Evolutionary conservation across 2,113 vertebrate genomes (phyloP).

Genomic region (Elephantulus edwardii): DNA sequence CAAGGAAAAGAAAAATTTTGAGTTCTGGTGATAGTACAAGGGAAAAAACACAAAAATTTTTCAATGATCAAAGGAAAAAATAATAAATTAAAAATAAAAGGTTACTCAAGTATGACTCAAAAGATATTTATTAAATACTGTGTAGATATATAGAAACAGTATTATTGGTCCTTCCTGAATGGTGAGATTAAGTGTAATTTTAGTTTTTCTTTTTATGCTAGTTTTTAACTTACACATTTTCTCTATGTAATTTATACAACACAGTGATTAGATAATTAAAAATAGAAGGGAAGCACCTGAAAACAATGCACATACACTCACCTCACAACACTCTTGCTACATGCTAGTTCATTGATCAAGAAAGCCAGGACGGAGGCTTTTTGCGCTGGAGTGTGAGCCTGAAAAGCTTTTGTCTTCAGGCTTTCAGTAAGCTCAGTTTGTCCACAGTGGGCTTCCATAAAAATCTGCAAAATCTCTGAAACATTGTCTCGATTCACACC

Average conservation of each 20-base stretch:
- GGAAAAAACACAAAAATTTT: neutral
- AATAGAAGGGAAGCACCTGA: neutral
- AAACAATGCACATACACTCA: conserved; percentile 73
- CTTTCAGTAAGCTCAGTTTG: conserved; percentile 91
- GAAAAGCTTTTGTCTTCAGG: conserved; percentile 95
- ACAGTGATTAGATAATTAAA: neutral
- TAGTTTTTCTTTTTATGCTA: conserved; percentile 42
- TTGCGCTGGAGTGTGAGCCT: conserved; percentile 92
- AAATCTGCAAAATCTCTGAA: conserved; percentile 96
- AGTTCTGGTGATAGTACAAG: neutral
- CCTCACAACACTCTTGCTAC: conserved; percentile 95
- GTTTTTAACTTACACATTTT: neutral
- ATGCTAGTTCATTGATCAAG: conserved; percentile 94
- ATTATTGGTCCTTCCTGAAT: conserved; percentile 7
- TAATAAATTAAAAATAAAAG: conserved; percentile 4
- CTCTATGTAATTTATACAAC: neutral
- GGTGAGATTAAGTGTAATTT: neutral
- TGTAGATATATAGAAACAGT: conserved; percentile 26
- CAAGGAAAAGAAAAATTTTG: conserved; percentile 38
- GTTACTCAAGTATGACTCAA: neutral
- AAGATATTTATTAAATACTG: conserved; percentile 17
- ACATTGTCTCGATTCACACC: conserved; percentile 94
- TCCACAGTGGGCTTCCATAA: conserved; percentile 93
- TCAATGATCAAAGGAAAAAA: neutral
- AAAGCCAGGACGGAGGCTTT: conserved; percentile 93